Base-by-base conservation (phyloP, 2,113 vertebrate species). In the Copsychus sechellarum region DNA sequence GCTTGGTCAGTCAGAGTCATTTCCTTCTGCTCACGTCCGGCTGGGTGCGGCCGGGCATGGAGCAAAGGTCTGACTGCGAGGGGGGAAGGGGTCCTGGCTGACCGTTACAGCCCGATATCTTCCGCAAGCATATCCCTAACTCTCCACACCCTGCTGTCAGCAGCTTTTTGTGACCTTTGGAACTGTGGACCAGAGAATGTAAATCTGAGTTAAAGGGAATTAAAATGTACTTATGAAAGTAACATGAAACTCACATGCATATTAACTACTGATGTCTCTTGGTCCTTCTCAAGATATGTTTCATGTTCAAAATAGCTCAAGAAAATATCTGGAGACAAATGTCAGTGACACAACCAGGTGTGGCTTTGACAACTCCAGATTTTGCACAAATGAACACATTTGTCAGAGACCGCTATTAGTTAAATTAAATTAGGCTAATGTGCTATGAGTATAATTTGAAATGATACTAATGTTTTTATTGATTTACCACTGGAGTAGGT, bases 241-340 rank as follows among this genome's bases (percentile, higher is more conserved):
- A 42, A 29, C 8, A 8, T 34, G 34, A 64, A 80, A 26, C 29
- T 67, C 16, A 12, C 31, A 19, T 1, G 4, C 24, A 14, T 4
- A 1, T 50, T 51, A 60, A 38, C 71, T 88, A 2, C 58, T 58
- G 53, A 71, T 53, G 13, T 40, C 6, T 86, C 57, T 65, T 43
- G 31, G 17, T 77, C 67, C 64, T 70, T 69, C 38, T 22, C 50
- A 62, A 50, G 58, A 40, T 29, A 18, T 3, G 6, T 33, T 58
- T 74, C 1, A 0, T 36, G 22, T 25, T 40, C 0, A 2, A 66
- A 65, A 12, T 1, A 5, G 51, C 6, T 4, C 25, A 33, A 62
- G 48, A 61, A 71, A 40, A 48, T 14, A 23, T 5, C 20, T 1
- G 1, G 34, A 65, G 67, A 65, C 36, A 56, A 78, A 25, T 13